Base-by-base conservation (phyloP, 2,888 invertebrate species). In the Gasteruption jaculator region DNA sequence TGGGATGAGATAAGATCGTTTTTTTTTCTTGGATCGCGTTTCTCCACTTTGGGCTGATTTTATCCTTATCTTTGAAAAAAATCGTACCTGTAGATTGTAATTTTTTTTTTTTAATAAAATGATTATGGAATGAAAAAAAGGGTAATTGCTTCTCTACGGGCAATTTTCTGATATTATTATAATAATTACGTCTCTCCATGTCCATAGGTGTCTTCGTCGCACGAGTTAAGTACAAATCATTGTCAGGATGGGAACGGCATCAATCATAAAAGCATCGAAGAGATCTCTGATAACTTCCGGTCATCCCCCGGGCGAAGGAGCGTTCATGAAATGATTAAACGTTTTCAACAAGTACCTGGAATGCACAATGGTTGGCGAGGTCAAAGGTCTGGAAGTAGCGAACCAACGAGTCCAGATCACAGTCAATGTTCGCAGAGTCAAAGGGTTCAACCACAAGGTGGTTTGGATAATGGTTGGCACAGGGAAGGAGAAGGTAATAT, bases 311-410 rank as follows among this genome's bases (percentile, higher is more conserved):
- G 59, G 18, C 54, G 69, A 3, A 54, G 63, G 21, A 70, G 67
- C 43, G 71, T 71, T 10, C 71, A 71, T 41, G 71, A 71, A 48
- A 71, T 71, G 58, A 68, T 71, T 35, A 65, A 68, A 27, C 57
- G 65, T 35, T 67, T 70, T 53, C 70, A 70, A 38, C 60, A 65
- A 50, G 59, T 63, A 44, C 64, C 65, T 36, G 60, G 61, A 34
- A 57, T 61, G 53, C 63, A 64, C 39, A 60, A 60, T 41, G 61
- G 62, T 10, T 63, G 65, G 63, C 51, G 58, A 22, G 54, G 53
- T 12, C 45, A 54, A 10, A 56, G 57, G 38, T 58, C 64, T 3
- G 58, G 58, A 32, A 63, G 56, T 41, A 60, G 58, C 44, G 60
- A 58, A 14, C 56, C 60, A 10, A 54, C 58, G 15, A 61, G 60